Base-by-base conservation (phyloP, 2,888 invertebrate genomes). In the Melanostoma mellinum region DNA sequence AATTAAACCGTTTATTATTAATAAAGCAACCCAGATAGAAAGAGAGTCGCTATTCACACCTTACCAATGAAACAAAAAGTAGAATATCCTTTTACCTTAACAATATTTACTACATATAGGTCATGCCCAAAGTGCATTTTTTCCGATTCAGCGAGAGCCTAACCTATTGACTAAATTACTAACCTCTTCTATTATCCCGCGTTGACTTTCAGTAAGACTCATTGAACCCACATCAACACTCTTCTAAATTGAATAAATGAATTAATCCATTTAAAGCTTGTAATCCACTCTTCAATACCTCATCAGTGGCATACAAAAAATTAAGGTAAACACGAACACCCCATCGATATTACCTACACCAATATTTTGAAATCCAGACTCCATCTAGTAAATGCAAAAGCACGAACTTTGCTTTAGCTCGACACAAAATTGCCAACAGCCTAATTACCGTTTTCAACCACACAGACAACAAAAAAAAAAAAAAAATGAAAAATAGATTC, bases 391-490 rank as follows among this genome's bases (percentile, higher is more conserved):
- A 42, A 53, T 42, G 20, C 4, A 36, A 55, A 56, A 20, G 33
- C 8, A 56, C 38, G 35, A 65, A 63, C 63, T 65, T 40, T 20
- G 8, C 53, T 36, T 9, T 46, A 36, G 38, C 53, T 55, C 55
- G 42, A 20, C n/a, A 63, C 48, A 63, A 73, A 20, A 20, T 20
- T 69, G 69, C 55, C 61, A 32, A 73, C 63, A 46, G 63, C 32
- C 63, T 73, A 73, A 73, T 73, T 73, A 73, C 63, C 63, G 53
- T 63, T 44, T 38, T 32, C 38, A 55, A 56, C 55, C 63, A 35
- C 61, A 72, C 35, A 20, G 52, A 44, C 3, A 4, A 8, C 9
- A 6, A 38, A 35, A 33, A 38, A 46, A 55, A 35, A 35, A 20
- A 32, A 50, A 9, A 32, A 33, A 52, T 6, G 5, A 8, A 8